Evolutionary conservation across 35 echinoderm and acorn worm species (phyloP).

Genomic region (Stichopus chloronotus): DNA sequence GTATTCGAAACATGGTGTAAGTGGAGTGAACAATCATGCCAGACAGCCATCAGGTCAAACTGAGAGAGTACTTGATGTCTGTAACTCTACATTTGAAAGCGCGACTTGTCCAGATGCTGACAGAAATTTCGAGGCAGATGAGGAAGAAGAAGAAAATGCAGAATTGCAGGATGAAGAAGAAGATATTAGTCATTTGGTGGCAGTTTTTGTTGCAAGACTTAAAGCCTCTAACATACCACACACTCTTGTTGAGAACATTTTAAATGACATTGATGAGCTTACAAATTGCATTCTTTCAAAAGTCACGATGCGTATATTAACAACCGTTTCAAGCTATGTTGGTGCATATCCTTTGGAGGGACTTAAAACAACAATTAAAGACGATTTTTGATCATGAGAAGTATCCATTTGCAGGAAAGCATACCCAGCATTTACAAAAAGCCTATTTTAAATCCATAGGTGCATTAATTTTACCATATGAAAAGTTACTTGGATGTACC

Average conservation of each 20-base stretch:
- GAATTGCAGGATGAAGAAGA: neutral
- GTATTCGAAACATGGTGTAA: neutral
- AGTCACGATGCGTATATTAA: neutral
- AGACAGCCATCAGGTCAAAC: neutral
- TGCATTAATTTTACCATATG: slow-evolving; percentile 21
- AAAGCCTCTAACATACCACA: slow-evolving; percentile 30
- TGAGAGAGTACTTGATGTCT: neutral
- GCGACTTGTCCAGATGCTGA: neutral
- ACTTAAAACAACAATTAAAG: neutral
- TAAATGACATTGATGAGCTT: slow-evolving; percentile 4
- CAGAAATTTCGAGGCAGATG: neutral
- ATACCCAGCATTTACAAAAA: slow-evolving; percentile 2
- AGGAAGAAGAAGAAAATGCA: neutral
- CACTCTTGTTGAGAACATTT: slow-evolving; percentile 18
- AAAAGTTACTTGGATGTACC: neutral
- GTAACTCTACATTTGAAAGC: neutral
- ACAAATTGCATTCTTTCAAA: neutral
- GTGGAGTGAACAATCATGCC: neutral
- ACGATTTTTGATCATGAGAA: slow-evolving; percentile 10
- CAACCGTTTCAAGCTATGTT: neutral
- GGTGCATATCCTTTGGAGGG: neutral
- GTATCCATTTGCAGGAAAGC: neutral
- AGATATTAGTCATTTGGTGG: slow-evolving; percentile 6
- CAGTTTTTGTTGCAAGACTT: slow-evolving; percentile 33
- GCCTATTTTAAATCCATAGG: neutral